A percentile compares a stretch with the other conserved stretches of the same genome.
Evolutionary conservation across 2,797 vertebrate species (phyloP).

Genomic region (Pterois miles): DNA sequence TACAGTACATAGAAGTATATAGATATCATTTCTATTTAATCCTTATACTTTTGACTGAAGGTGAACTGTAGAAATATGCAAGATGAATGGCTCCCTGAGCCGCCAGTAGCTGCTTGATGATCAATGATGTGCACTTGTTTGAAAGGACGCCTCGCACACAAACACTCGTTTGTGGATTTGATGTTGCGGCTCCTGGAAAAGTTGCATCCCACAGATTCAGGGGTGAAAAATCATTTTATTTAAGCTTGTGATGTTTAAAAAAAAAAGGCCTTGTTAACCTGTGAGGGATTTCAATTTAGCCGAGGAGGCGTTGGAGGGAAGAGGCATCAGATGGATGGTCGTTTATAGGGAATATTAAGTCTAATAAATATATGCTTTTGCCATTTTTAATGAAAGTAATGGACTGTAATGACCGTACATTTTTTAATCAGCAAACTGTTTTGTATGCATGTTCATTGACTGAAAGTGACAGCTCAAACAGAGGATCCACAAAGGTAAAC

Average conservation of each 20-base stretch:
- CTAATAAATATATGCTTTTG: slow-evolving; percentile 45
- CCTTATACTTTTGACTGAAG: slow-evolving; percentile 20
- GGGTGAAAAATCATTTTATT: background rate
- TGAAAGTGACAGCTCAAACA: background rate
- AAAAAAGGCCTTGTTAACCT: background rate
- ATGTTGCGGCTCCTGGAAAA: no score
- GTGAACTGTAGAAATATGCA: slow-evolving; percentile 60
- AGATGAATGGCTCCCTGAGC: background rate
- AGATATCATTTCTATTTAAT: slow-evolving; percentile 53
- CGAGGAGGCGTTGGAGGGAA: background rate
- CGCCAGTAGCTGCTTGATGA: slow-evolving; percentile 27
- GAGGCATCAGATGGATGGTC: background rate
- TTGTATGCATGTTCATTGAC: slow-evolving; percentile 67
- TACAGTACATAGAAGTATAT: slow-evolving; percentile 18
- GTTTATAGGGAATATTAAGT: slow-evolving; percentile 44
- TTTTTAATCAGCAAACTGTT: slow-evolving; percentile 59
- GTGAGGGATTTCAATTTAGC: background rate
- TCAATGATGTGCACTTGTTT: background rate
- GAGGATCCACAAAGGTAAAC: background rate
- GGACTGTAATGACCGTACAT: slow-evolving; percentile 18
- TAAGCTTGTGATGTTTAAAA: background rate
- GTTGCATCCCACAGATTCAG: background rate
- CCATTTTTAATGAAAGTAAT: slow-evolving; percentile 35
- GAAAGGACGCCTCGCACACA: background rate
- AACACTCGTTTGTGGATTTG: background rate